These are phyloP conservation scores for Pachypanchax playfairii DNA, from an alignment of 2,113 vertebrate genomes.

Conservation along the genomic window DNA sequence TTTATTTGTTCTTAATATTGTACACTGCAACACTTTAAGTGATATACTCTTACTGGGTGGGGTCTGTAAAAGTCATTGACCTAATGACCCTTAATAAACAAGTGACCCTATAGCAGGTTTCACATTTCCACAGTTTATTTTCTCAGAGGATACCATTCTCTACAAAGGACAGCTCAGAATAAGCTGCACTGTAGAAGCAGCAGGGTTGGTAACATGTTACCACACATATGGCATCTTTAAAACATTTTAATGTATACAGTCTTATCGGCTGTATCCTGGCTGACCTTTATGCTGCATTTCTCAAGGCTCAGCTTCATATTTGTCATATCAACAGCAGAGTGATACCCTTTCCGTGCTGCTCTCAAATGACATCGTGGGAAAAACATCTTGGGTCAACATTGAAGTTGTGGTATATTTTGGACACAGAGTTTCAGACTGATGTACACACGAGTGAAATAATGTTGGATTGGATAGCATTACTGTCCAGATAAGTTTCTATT, in stretches of 20 bases:
- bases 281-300: constrained; percentile 73
- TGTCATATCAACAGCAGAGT: constrained; percentile 75
- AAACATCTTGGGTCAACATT: constrained; percentile 56
- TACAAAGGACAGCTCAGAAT: constrained; percentile 35
- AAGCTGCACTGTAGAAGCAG: constrained; percentile 24
- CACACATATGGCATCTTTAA: constrained; percentile 47
- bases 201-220: constrained; percentile 35
- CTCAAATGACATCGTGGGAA: constrained; percentile 76
- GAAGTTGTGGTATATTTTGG: constrained; percentile 69
- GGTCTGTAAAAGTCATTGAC: constrained; percentile 51
- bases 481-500: constrained; percentile 2
- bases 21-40: not conserved
- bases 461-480: not conserved
- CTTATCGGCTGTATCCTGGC: constrained; percentile 68
- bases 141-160: constrained; percentile 35
- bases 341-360: constrained; percentile 71
- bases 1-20: not conserved
- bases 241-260: constrained; percentile 40
- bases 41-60: constrained; percentile 23
- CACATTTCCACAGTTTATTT: constrained; percentile 61
- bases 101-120: constrained; percentile 51
- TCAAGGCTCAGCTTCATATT: constrained; percentile 77
- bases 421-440: constrained; percentile 39
- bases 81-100: constrained; percentile 56
- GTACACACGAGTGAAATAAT: not conserved